phyloP scores from a whole-genome alignment of 2,113 vertebrate genomes.

The Brachyhypopomus gauderio region DNA sequence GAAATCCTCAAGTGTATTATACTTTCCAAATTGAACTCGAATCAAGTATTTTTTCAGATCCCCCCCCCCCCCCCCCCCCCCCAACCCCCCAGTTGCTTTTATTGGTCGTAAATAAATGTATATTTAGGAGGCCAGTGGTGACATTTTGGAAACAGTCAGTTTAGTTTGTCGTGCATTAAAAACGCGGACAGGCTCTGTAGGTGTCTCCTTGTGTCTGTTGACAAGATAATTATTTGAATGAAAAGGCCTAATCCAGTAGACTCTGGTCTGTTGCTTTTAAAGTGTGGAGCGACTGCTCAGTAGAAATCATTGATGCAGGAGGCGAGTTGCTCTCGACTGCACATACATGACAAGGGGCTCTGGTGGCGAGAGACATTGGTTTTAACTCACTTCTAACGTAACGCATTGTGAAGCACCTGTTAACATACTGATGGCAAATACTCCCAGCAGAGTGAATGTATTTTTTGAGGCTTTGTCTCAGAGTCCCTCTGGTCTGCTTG shows the following conservation, averaged over 20 bases:
- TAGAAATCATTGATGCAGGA: background rate
- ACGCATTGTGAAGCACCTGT: background rate
- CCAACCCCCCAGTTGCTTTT: background rate
- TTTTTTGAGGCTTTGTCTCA: background rate
- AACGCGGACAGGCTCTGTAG: background rate
- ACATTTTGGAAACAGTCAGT: constrained; percentile 10
- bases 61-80: too few relatives aligned
- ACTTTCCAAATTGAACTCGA: background rate
- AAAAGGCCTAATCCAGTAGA: background rate
- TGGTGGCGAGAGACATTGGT: background rate
- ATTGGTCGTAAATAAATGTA: background rate
- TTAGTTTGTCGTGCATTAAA: constrained; percentile 10
- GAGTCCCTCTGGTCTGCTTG: background rate
- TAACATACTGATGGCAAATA: background rate
- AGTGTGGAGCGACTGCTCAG: background rate
- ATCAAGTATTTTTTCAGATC: background rate
- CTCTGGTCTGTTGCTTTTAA: background rate
- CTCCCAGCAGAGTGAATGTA: background rate
- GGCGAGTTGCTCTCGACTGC: background rate
- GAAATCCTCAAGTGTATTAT: background rate
- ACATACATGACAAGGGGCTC: background rate
- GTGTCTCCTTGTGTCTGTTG: constrained; percentile 23
- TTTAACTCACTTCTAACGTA: background rate
- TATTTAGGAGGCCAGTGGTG: background rate
- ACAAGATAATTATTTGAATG: constrained; percentile 11